Conservation (phyloP, 2,113 vertebrate species). For the Gymnorhina tibicen region DNA sequence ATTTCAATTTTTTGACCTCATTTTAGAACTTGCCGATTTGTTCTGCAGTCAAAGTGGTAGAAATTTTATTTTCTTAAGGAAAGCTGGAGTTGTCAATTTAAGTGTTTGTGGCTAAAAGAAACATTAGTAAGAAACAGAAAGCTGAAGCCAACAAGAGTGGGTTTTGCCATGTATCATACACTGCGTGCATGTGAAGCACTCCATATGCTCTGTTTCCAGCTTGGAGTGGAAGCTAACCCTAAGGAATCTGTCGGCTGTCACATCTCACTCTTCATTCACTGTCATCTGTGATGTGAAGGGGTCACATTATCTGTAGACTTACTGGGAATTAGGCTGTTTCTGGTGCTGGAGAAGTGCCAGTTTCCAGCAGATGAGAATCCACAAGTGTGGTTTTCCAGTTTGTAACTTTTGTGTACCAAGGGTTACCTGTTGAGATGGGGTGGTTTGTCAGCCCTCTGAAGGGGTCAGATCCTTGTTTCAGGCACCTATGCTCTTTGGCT, state of each 20-base stretch:
- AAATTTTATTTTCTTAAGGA: background rate
- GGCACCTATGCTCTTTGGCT: background rate
- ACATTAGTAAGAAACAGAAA: background rate
- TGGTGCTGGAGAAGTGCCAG: background rate
- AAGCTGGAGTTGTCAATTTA: background rate
- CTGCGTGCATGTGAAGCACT: background rate
- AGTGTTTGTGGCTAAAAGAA: background rate
- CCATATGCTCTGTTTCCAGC: background rate
- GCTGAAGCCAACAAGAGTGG: background rate
- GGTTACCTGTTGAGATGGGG: background rate
- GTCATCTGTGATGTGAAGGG: background rate
- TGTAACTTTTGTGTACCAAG: background rate
- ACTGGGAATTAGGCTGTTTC: background rate
- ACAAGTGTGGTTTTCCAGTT: background rate
- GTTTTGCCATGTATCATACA: background rate
- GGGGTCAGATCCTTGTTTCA: background rate
- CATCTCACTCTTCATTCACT: background rate
- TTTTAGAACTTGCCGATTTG: background rate
- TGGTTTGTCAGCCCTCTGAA: background rate
- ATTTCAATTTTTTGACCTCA: background rate
- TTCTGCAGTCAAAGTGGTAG: background rate
- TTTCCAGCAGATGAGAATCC: background rate
- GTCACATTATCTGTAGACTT: background rate
- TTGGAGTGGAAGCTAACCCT: background rate
- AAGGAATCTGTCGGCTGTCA: background rate